Evolutionary conservation across 2,113 vertebrate species (phyloP), one percentile per base, ranked within the genome.

Genomic region (Paratilapia polleni): DNA sequence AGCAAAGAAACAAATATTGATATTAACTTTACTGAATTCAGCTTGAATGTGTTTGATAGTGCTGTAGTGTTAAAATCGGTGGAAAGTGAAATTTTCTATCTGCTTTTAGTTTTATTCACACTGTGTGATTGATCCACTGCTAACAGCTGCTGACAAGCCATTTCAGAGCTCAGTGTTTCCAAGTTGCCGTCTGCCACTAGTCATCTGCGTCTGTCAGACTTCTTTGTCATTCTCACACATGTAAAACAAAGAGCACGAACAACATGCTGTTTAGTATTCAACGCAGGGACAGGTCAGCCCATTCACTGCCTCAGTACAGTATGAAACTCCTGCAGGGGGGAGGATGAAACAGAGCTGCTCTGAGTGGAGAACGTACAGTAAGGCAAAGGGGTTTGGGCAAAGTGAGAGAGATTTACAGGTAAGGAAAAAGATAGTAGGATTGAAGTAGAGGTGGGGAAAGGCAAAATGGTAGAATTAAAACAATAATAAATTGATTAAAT

Each of bases 181-280:
- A 70, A 66, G 54, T 77, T 3, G 2, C 77, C 9, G 3, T 56
- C 52, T 74, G 24, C 26, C 61, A 61, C 31, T 22, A 17, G 17
- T 82, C 22, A 77, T 28, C 47, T 54, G 31, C 24, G 8, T 54
- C 38, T 70, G 56, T 76, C 75, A 64, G 43, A 54, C 19, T 3
- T 78, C 79, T 24, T 62, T 82, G 22, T 80, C 64, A 15, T 80
- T 66, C 15, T 74, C 66, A 80, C 49, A 74, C 83, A 38, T 38
- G n/a, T 80, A 78, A 88, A 47, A 82, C 64, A 64, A 70, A 83
- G 75, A 60, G 78, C 24, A 64, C 57, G 12, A 77, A 22, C 64
- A 63, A 57, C 57, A 61, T 64, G 15, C 31, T 36, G 54, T 78
- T 91, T 85, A 47, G 64, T 80, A 79, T 86, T 80, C 83, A 87